Base-by-base conservation (phyloP, 1,140 invertebrate species). In the Drosophila tropicalis region DNA sequence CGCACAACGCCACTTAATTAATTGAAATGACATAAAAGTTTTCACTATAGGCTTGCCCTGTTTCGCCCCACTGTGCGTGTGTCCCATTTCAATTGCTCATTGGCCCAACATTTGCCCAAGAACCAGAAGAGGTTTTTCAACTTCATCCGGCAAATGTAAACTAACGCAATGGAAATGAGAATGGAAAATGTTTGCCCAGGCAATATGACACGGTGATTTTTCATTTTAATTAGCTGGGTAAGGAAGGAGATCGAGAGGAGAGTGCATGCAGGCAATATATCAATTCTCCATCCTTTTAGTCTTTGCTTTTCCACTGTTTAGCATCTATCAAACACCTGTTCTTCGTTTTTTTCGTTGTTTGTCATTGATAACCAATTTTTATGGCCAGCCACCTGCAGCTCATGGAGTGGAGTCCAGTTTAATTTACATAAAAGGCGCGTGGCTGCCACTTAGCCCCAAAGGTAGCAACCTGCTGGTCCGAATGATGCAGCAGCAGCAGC, bases 141-240 rank as follows among this genome's bases (percentile, higher is more conserved):
- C 44, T 47, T 47, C 5, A 47, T 5, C 13, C 34, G 34, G 19
- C 7, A 51, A 51, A 51, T 4, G 19, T 22, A 51, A 22, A 47
- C 29, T 6, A 29, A 29, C 29, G n/a, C 6, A 44, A 15, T 15
- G 15, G 7, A 47, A 51, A 51, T 19, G 17, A 51, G 12, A 51
- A 82, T 80, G 72, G 73, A 84, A 84, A 84, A 78, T 75, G 76
- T 85, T 85, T 85, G 81, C 79, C 75, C 61, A 81, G 74, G 67
- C 76, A 86, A 83, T 86, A 67, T 55, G 80, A 63, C 72, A 76
- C 83, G 83, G 79, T 83, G 83, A 86, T 87, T 87, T 87, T 72
- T 86, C 83, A 86, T 72, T 72, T 76, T 44, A 51, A 51, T 51
- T 51, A 51, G 44, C 36, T 32, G 9, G 34, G 9, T 9, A 13